Conservation (phyloP, 1,140 invertebrate genomes). For the Calliopsis andreniformis region DNA sequence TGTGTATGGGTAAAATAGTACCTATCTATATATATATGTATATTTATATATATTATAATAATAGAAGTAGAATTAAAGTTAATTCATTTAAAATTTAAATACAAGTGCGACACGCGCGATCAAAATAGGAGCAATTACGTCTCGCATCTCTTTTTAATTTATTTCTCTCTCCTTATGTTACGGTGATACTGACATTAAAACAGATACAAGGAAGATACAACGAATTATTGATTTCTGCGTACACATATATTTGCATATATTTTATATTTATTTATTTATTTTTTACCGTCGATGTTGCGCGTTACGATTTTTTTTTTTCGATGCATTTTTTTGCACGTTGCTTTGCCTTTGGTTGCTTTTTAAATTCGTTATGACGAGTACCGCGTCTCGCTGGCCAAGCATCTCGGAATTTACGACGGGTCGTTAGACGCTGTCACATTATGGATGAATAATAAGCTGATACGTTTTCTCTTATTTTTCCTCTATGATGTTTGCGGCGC, state of each 20-base stretch:
- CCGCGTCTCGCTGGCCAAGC: slow-evolving; percentile 55
- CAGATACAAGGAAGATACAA: slow-evolving; percentile 49
- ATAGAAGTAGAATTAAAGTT: slow-evolving; percentile 79
- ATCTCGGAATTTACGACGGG: slow-evolving; percentile 61
- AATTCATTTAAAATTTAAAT: slow-evolving; percentile 81
- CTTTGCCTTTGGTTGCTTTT: slow-evolving; percentile 28
- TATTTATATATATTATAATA: slow-evolving; percentile 58
- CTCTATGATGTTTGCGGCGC: slow-evolving; percentile 12
- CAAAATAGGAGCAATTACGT: slow-evolving; percentile 40
- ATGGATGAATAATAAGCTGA: slow-evolving; percentile 7
- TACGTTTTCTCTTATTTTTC: slow-evolving; percentile 18
- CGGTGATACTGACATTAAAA: slow-evolving; percentile 39
- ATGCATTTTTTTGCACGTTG: slow-evolving; percentile 15
- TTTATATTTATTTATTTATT: background rate
- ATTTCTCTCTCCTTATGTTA: slow-evolving; percentile 51
- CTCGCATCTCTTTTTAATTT: slow-evolving; percentile 13
- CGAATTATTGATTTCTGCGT: slow-evolving; percentile 25
- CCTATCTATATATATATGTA: slow-evolving; percentile 71
- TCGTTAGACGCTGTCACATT: slow-evolving; percentile 43
- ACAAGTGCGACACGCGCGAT: slow-evolving; percentile 72
- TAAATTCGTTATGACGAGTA: slow-evolving; percentile 55
- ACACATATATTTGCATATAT: slow-evolving; percentile 14
- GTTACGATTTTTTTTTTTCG: background rate
- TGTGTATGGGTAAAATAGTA: slow-evolving; percentile 78
- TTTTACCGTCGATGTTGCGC: slow-evolving; percentile 15